Evolutionary conservation across 1,140 invertebrate genomes (phyloP), one percentile per base, ranked within the genome.

Genomic region (Leguminivora glycinivorella): DNA sequence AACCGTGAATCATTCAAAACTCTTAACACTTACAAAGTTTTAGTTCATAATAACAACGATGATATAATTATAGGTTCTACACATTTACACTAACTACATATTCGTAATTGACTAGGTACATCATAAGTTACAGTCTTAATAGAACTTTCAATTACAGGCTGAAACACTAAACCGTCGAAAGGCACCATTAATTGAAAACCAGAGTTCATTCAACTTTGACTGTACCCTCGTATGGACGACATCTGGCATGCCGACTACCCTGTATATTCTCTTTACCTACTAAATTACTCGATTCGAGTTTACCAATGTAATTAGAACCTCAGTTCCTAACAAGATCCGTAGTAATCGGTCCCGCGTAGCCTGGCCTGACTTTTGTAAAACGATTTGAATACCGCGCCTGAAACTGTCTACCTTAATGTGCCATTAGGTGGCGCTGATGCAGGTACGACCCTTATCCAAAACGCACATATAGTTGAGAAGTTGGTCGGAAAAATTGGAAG

Each of bases 351-450:
- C 47, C 6, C 7, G 7, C 19, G 19, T 52, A 52, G 5, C 6
- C 47, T 52, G 47, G 47, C 10, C 12, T 10, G 1, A 9, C 19
- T 52, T 22, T 17, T 6, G 7, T 17, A 17, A n/a, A 6, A 9
- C 47, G 9, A 22, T 52, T 22, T 6, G 17, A 52, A 52, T 22
- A 52, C 19, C 40, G 5, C 19, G 17, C 56, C 58, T 19, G 58
- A 63, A 63, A 63, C 58, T 63, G 58, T 63, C 58, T 63, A 34
- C 58, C 58, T 63, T 63, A 63, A 63, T 63, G 58, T 63, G 58
- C 58, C 58, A 63, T 63, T 63, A 63, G 58, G 17, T 63, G 58
- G 58, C 58, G 29, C 58, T 63, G 58, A 63, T 63, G 58, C 58
- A 63, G 58, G 58, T 63, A 63, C 58, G 58, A 63, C 58, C 58